Percentiles rank a stretch among this genome's conserved stretches.
These are phyloP conservation scores for Chloroclystis v-ata DNA, from an alignment of 2,888 invertebrate species.

Conservation along the genomic window DNA sequence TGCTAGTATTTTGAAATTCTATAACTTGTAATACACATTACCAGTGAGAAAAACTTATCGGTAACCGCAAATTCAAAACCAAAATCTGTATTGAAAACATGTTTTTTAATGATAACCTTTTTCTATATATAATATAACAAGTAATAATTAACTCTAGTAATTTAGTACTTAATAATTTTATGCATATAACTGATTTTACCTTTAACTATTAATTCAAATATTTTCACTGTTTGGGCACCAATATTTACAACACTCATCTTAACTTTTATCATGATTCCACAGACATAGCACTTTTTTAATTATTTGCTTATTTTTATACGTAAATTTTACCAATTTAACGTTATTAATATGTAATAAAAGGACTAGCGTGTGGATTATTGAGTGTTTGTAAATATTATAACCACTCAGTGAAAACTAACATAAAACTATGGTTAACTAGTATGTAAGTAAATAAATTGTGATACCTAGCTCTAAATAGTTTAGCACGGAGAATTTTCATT, in stretches of 20 bases:
- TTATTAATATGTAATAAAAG: neutral
- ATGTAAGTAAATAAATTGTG: constrained; percentile 14
- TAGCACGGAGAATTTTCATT: constrained; percentile 9
- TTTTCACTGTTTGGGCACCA: constrained; percentile 1
- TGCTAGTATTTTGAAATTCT: too few species aligned
- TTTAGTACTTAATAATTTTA: constrained; percentile 6
- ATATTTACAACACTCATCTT: neutral
- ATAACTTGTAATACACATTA: too few species aligned
- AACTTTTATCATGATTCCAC: too few species aligned
- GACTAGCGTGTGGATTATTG: too few species aligned
- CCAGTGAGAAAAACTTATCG: too few species aligned
- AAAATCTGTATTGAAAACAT: too few species aligned
- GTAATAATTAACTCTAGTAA: constrained; percentile 3
- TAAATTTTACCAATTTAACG: too few species aligned
- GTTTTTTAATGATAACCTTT: too few species aligned
- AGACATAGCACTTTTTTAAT: too few species aligned
- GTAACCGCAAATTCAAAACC: too few species aligned
- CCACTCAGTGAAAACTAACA: neutral
- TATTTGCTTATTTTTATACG: too few species aligned
- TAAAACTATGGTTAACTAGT: too few species aligned
- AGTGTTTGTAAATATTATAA: neutral
- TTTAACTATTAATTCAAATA: constrained; percentile 21
- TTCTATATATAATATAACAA: constrained; percentile 8
- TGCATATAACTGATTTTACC: constrained; percentile 13
- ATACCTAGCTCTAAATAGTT: constrained; percentile 21